Evolutionary conservation across 2,888 invertebrate genomes (phyloP).

Genomic region (Leptopilina drosophilae): DNA sequence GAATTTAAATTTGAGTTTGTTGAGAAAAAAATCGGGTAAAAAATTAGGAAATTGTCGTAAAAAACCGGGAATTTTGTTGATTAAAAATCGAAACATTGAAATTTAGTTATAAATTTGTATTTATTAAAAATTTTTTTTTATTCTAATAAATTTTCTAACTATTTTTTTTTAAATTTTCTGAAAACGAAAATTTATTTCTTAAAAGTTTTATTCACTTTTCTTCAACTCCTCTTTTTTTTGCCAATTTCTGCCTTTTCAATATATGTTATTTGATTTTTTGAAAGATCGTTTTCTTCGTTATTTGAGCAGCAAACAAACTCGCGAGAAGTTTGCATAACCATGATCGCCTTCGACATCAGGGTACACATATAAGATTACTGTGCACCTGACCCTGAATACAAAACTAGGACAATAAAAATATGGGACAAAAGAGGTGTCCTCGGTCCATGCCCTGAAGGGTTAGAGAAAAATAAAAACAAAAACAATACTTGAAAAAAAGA

Average conservation of each 20-base stretch:
- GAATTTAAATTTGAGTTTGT: too few relatives aligned
- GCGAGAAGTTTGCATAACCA: slow-evolving; percentile 21
- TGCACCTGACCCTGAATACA: slow-evolving; percentile 36
- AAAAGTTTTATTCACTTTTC: too few relatives aligned
- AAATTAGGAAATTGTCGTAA: too few relatives aligned
- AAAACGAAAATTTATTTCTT: too few relatives aligned
- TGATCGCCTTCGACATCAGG: slow-evolving; percentile 29
- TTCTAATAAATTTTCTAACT: too few relatives aligned
- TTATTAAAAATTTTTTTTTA: too few relatives aligned
- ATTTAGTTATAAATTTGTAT: too few relatives aligned
- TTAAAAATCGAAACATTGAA: too few relatives aligned
- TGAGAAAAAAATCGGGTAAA: too few relatives aligned
- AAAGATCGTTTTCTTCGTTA: slow-evolving; percentile 17
- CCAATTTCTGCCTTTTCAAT: neutral
- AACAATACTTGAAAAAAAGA: neutral
- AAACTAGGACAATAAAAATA: slow-evolving; percentile 36
- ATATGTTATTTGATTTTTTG: neutral
- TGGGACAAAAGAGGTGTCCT: slow-evolving; percentile 11
- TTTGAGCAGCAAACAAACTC: slow-evolving; percentile 19
- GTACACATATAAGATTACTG: slow-evolving; percentile 32
- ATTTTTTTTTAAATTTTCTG: too few relatives aligned
- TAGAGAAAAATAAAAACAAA: neutral
- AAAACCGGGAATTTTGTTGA: too few relatives aligned
- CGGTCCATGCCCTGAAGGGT: neutral
- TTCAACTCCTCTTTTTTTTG: neutral